A percentile compares a stretch with the other conserved stretches of the same genome.
Conservation (phyloP, 2,113 vertebrate species). For the Acrocephalus kingi region DNA sequence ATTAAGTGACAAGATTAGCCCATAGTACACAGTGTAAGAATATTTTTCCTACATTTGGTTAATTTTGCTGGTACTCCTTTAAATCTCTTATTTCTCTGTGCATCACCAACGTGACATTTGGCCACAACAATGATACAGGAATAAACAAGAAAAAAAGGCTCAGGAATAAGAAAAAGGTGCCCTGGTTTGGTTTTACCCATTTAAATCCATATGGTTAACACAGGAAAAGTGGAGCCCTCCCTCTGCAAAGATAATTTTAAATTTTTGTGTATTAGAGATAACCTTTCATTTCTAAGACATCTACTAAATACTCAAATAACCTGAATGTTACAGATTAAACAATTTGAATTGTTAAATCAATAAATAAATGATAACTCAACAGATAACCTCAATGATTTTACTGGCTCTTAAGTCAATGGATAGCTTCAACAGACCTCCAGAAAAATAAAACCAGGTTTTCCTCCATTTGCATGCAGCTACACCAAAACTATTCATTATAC, state of each 20-base stretch:
- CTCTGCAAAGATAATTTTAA: background rate
- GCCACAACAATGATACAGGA: background rate
- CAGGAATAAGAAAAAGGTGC: background rate
- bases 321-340: background rate
- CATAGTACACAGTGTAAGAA: background rate
- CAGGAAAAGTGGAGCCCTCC: background rate
- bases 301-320: background rate
- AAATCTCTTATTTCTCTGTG: background rate
- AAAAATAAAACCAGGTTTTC: background rate
- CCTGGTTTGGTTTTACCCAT: background rate
- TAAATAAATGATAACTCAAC: background rate
- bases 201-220: background rate
- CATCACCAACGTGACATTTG: background rate
- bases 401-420: background rate
- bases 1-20: background rate
- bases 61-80: background rate
- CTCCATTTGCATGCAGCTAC: background rate
- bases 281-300: background rate
- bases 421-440: background rate
- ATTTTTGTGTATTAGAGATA: background rate
- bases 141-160: background rate
- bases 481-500: background rate
- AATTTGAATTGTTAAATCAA: background rate
- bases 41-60: background rate
- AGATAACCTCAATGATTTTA: background rate